Evolutionary conservation across 2,797 vertebrate species (phyloP), one percentile per base, ranked within the genome.

Genomic region (Oreochromis grahami): DNA sequence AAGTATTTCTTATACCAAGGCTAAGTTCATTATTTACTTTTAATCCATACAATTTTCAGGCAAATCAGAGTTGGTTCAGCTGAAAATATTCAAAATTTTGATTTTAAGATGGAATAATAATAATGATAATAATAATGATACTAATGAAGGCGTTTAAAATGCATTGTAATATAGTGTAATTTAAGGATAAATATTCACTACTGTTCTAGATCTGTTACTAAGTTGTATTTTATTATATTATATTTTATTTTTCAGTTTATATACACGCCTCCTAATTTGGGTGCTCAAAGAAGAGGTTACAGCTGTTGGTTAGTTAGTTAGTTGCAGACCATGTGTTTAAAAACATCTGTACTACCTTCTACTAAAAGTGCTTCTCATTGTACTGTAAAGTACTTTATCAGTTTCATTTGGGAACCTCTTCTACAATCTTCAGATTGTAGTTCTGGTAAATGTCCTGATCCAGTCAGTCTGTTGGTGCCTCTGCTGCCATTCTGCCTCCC

Each of bases 401-500:
- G 17, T 1, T n/a, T 80, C 2, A 19, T 78, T 21, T 79, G 8
- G 21, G 32, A 63, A 55, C 41, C 9, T 12, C 7, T 79, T 24
- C n/a, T n/a, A n/a, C n/a, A n/a, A n/a, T n/a, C n/a, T 70, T 84
- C n/a, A 97, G 96, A 32, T 14, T 96, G 96, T 80, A 65, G 5
- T 38, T 50, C 81, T 12, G 83, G 86, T 24, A 84, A 92, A 60
- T 98, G 97, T 83, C 87, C 88, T 2, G 89, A 10, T 51, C n/a
- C 79, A 5, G 78, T 95, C 79, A 12, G 24, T 3, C 95, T 99
- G 80, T 77, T 2, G 1, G 89, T 98, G 77, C 97, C 97, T 1
- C 1, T 4, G 2, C 58, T 95, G 83, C 88, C 97, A 5, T 36
- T 84, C 12, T 95, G 91, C 12, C 92, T 99, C 58, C 96, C 96